Evolutionary conservation across 2,888 invertebrate species (phyloP).

Genomic region (Machimus rusticus): DNA sequence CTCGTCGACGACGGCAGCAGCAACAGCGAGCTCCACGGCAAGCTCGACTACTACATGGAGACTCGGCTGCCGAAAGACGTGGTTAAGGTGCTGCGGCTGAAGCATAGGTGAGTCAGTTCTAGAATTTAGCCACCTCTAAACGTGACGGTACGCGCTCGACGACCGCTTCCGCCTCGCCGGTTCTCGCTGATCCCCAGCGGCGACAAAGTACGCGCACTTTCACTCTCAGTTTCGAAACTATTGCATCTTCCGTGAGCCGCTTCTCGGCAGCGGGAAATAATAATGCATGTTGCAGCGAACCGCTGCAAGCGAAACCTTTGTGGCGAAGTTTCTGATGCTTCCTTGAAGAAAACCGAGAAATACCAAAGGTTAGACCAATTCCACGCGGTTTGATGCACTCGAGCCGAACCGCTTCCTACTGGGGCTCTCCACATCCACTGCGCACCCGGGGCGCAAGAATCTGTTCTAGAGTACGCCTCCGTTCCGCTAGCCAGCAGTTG

Average conservation of each 20-base stretch:
- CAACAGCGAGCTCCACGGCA: constrained; percentile 74
- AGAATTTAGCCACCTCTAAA: background rate
- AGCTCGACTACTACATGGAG: constrained; percentile 80
- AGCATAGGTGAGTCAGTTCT: constrained; percentile 67
- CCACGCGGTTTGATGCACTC: background rate
- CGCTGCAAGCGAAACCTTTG: background rate
- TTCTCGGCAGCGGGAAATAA: background rate
- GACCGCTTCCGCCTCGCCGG: background rate
- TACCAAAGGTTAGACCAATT: background rate
- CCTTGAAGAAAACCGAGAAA: background rate
- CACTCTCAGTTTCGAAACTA: background rate
- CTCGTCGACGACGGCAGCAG: constrained; percentile 94
- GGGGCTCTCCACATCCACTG: too few species aligned
- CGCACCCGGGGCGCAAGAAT: background rate
- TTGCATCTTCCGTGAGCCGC: background rate
- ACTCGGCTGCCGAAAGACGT: constrained; percentile 73
- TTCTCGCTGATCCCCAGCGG: background rate
- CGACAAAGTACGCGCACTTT: background rate
- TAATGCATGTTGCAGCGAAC: background rate
- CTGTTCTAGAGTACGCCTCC: background rate
- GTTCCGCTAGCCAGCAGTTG: background rate
- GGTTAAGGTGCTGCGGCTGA: constrained; percentile 78
- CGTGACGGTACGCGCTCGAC: background rate
- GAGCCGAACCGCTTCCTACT: background rate
- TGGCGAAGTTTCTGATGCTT: background rate